phyloP scores from a whole-genome alignment of 2,113 vertebrate species.

The Neodon shergylaensis region DNA sequence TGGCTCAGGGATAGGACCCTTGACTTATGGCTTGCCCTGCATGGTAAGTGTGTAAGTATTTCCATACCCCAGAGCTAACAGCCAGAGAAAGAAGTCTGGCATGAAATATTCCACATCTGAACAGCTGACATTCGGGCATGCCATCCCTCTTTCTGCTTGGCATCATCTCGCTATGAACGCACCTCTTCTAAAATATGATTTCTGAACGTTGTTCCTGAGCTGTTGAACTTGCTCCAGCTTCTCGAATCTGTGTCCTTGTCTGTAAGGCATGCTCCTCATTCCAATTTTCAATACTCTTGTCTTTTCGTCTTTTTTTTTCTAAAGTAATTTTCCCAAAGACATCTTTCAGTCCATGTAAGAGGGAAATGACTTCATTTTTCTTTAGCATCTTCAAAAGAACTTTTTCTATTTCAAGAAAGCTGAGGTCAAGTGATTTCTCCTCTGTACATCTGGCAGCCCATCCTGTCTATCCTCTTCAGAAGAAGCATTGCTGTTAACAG shows the following conservation, averaged over 20 bases:
- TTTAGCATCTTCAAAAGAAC: constrained; percentile 52
- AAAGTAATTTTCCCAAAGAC: constrained; percentile 69
- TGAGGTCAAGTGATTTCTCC: constrained; percentile 29
- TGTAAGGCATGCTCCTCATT: constrained; percentile 41
- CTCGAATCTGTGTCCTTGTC: constrained; percentile 13
- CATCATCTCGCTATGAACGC: background rate
- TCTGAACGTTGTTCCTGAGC: constrained; percentile 26
- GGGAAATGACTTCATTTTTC: constrained; percentile 39
- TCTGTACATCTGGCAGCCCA: background rate
- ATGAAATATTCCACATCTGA: background rate
- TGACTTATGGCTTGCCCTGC: background rate
- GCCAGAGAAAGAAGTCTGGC: constrained; percentile 2
- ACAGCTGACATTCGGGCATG: background rate
- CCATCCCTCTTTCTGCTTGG: background rate
- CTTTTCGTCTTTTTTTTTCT: background rate
- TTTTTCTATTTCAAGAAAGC: constrained; percentile 38
- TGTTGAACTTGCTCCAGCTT: constrained; percentile 18
- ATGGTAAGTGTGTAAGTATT: background rate
- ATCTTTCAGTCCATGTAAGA: constrained; percentile 46
- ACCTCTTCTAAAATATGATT: constrained; percentile 33
- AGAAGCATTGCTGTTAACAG: background rate
- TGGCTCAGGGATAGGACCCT: constrained; percentile 40
- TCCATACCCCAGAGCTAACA: background rate
- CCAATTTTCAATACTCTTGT: constrained; percentile 32
- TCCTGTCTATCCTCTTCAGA: background rate